phyloP scores from a whole-genome alignment of 1,140 invertebrate genomes.

The Colletes gigas region DNA sequence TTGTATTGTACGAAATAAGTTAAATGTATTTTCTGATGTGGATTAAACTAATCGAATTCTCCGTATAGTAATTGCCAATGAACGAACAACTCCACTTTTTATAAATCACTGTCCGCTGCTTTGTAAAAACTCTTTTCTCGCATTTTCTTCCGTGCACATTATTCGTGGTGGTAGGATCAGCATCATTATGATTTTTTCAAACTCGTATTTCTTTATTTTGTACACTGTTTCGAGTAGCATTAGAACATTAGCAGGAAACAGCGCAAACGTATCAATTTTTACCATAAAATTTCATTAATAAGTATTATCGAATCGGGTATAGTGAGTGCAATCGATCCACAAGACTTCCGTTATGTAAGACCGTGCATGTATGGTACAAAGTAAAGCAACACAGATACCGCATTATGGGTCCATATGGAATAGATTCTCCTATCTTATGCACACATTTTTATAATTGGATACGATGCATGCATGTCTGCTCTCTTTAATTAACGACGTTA shows the following conservation, averaged over 20 bases:
- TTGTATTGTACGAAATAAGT: slow-evolving; percentile 19
- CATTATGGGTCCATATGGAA: slow-evolving; percentile 27
- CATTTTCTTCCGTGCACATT: too few species aligned
- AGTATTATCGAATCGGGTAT: slow-evolving; percentile 3
- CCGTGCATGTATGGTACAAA: slow-evolving; percentile 25
- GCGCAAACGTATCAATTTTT: not conserved
- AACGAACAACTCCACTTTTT: not conserved
- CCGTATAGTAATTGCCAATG: not conserved
- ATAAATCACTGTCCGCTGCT: not conserved
- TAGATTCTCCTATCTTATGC: not conserved
- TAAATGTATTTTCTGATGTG: slow-evolving; percentile 27
- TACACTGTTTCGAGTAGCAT: not conserved
- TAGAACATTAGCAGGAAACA: not conserved
- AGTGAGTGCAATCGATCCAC: slow-evolving; percentile 30
- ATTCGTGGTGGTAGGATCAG: not conserved
- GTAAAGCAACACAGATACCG: slow-evolving; percentile 18
- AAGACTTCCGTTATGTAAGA: slow-evolving; percentile 45
- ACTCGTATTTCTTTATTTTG: too few species aligned
- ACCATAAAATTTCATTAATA: not conserved
- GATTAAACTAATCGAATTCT: slow-evolving; percentile 25
- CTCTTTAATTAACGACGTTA: not conserved
- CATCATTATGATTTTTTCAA: not conserved
- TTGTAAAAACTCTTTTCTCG: not conserved
- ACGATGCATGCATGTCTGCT: not conserved
- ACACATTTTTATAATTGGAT: not conserved